Evolutionary conservation across 2,888 invertebrate genomes (phyloP), one percentile per base, ranked within the genome.

Genomic region (Pseudolycoriella hygida): DNA sequence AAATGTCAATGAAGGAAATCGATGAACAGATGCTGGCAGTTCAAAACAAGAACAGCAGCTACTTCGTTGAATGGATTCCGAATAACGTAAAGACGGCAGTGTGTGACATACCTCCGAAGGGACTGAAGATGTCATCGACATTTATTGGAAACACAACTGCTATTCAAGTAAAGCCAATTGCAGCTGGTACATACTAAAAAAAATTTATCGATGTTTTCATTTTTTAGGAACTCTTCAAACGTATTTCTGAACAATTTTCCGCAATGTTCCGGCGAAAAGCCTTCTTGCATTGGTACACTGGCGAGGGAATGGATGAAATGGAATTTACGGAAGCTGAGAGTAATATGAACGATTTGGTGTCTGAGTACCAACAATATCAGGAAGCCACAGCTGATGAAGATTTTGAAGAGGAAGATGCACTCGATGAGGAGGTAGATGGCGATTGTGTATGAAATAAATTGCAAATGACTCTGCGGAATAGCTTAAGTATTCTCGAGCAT

Each of bases 291-390:
- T 87, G 86, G 85, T 87, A 85, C 66, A 85, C 83, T 8, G 85
- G 86, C 42, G 87, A 87, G 62, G 87, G 87, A 44, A 88, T 87
- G 87, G 87, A 88, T 58, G 86, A 87, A 60, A 78, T 86, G 81
- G 87, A 88, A 64, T 88, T 87, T 68, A 85, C 85, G 1, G 87
- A 88, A 62, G 87, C 87, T 1, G 86, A 87, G 63, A 81, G 82
- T 55, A 89, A 89, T 69, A 88, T 94, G 73, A 90, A 84, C 57
- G 88, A 88, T 61, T 66, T 88, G 62, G 83, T 88, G 8, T 85
- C 85, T 1, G 90, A 90, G 61, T 92, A 92, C 66, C 89, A 90
- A 64, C 89, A 90, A 64, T 90, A 90, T 67, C 90, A 92, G 67
- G 89, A 89, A 63, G 88, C 85, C 8, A 82, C 86, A 1, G 83